These are phyloP conservation scores for Neostethus bicornis DNA, from an alignment of 2,797 vertebrate genomes.

Conservation along the genomic window DNA sequence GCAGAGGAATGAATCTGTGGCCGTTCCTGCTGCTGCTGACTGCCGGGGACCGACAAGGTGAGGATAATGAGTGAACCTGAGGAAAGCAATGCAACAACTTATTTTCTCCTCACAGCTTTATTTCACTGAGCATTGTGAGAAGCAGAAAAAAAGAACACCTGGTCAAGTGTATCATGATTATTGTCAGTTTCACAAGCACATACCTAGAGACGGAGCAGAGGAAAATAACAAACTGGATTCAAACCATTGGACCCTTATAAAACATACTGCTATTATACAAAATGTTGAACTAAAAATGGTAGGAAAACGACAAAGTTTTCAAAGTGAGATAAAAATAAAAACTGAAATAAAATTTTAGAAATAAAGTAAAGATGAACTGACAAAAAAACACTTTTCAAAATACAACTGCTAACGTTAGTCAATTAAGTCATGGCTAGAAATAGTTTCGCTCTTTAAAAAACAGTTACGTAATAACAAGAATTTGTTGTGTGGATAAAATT, in stretches of 20 bases:
- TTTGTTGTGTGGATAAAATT: too few relatives aligned
- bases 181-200: background rate
- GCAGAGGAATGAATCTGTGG: conserved; percentile 34
- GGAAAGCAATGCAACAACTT: conserved; percentile 10
- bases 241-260: conserved; percentile 7
- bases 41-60: conserved; percentile 1
- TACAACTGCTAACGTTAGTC: too few relatives aligned
- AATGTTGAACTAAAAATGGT: conserved; percentile 1
- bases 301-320: too few relatives aligned
- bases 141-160: conserved; percentile 12
- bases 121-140: conserved; percentile 15
- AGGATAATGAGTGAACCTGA: conserved; percentile 15
- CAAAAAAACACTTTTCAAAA: too few relatives aligned
- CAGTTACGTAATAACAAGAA: too few relatives aligned
- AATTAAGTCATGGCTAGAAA: too few relatives aligned
- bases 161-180: conserved; percentile 2
- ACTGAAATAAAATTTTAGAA: too few relatives aligned
- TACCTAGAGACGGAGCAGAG: conserved; percentile 4
- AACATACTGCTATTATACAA: background rate
- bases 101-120: conserved; percentile 9
- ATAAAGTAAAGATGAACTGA: too few relatives aligned
- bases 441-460: too few relatives aligned
- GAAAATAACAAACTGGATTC: conserved; percentile 1
- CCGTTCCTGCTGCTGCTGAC: conserved; percentile 2
- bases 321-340: too few relatives aligned